Conservation (phyloP, 2,797 vertebrate species). For the Falco cherrug region DNA sequence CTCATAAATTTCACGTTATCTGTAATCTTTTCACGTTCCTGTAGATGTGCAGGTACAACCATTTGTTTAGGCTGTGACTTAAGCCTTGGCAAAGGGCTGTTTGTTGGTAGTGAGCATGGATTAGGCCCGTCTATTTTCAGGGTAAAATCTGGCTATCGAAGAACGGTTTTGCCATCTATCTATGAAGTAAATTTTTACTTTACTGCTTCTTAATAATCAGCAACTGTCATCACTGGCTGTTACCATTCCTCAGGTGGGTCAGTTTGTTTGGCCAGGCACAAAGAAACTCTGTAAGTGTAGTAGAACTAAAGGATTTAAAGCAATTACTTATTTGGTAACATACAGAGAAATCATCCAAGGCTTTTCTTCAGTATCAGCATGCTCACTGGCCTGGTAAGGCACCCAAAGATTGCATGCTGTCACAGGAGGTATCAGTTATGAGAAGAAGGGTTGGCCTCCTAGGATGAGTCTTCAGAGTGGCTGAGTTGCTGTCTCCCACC, state of each 20-base stretch:
- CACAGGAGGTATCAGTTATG: neutral
- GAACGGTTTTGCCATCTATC: neutral
- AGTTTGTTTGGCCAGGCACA: neutral
- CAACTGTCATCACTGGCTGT: neutral
- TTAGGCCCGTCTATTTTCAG: neutral
- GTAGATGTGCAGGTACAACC: neutral
- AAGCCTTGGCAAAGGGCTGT: neutral
- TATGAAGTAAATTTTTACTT: neutral
- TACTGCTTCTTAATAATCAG: neutral
- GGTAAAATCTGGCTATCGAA: neutral
- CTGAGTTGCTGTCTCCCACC: neutral
- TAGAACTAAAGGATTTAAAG: neutral
- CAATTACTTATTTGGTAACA: neutral
- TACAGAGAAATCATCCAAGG: too few species aligned
- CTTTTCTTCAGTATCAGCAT: neutral
- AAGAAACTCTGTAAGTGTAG: neutral
- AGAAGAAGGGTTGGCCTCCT: neutral
- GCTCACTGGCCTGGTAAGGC: neutral
- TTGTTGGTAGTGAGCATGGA: neutral
- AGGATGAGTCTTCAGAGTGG: neutral
- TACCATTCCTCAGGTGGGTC: neutral
- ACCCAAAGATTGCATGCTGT: neutral
- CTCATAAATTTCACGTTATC: neutral
- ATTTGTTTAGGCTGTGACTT: neutral
- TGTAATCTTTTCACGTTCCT: neutral